Percentiles rank a stretch among this genome's conserved stretches.
phyloP scores from a whole-genome alignment of 2,888 invertebrate species.

The Hypena proboscidalis region DNA sequence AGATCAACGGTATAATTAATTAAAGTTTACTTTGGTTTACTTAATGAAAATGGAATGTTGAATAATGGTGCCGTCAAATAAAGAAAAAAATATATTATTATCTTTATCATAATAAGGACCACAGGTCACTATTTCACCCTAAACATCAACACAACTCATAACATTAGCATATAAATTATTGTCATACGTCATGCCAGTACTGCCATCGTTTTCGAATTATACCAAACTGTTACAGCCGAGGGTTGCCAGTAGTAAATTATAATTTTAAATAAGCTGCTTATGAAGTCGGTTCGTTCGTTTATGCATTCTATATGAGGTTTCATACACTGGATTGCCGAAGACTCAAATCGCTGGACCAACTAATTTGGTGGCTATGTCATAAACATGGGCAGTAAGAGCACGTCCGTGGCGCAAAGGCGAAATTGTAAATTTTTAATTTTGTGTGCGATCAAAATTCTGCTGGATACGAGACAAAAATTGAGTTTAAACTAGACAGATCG shows the following conservation, averaged over 20 bases:
- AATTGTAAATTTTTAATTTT: slow-evolving; percentile 3
- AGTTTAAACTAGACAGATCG: too few species aligned
- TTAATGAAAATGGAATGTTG: background rate
- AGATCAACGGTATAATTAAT: too few species aligned
- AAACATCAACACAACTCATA: slow-evolving; percentile 11
- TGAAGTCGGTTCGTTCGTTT: slow-evolving; percentile 56
- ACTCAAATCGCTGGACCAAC: slow-evolving; percentile 37
- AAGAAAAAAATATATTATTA: too few species aligned
- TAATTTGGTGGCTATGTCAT: slow-evolving; percentile 26
- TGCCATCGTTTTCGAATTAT: slow-evolving; percentile 41
- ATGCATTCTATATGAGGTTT: slow-evolving; percentile 61
- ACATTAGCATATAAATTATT: slow-evolving; percentile 44
- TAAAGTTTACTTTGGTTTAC: too few species aligned
- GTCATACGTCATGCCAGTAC: slow-evolving; percentile 35
- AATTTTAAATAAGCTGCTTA: slow-evolving; percentile 69
- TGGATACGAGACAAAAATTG: too few species aligned
- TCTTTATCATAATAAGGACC: too few species aligned
- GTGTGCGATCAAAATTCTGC: background rate
- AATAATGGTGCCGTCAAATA: too few species aligned
- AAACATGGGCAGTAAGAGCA: slow-evolving; percentile 1
- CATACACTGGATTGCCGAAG: slow-evolving; percentile 46
- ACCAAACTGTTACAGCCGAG: slow-evolving; percentile 39
- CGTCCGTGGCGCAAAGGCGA: background rate
- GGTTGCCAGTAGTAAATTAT: slow-evolving; percentile 56
- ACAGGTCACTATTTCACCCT: background rate